These are phyloP conservation scores for Vidua chalybeata DNA, from an alignment of 2,113 vertebrate species.

Conservation along the genomic window DNA sequence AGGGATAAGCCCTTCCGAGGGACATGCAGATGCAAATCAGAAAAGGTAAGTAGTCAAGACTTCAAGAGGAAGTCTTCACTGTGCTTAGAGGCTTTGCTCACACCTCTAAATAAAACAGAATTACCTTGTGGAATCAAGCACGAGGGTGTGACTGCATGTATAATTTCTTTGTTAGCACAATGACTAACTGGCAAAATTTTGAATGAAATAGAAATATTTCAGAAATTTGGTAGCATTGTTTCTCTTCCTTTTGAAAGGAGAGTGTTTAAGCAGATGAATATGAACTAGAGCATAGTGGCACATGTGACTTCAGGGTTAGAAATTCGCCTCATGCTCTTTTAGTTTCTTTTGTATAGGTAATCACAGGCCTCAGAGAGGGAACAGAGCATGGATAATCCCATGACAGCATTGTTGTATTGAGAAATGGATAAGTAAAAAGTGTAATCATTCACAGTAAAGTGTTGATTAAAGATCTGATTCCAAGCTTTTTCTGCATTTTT, in stretches of 20 bases:
- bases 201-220: not conserved
- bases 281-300: not conserved
- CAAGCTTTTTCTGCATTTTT: conserved; percentile 27
- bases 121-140: not conserved
- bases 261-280: not conserved
- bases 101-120: not conserved
- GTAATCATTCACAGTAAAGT: not conserved
- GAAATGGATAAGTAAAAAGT: not conserved
- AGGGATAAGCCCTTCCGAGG: not conserved
- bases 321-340: not conserved
- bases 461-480: conserved; percentile 25
- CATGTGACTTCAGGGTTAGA: not conserved
- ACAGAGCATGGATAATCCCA: not conserved
- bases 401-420: not conserved
- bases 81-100: not conserved
- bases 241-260: not conserved
- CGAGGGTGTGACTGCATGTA: not conserved
- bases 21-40: not conserved
- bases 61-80: not conserved
- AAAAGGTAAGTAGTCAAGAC: not conserved
- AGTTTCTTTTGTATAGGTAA: not conserved
- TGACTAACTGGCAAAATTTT: not conserved
- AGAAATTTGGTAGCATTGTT: not conserved
- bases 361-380: not conserved
- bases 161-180: not conserved